phyloP scores from a whole-genome alignment of 2,797 vertebrate genomes.

The Coilia nasus region DNA sequence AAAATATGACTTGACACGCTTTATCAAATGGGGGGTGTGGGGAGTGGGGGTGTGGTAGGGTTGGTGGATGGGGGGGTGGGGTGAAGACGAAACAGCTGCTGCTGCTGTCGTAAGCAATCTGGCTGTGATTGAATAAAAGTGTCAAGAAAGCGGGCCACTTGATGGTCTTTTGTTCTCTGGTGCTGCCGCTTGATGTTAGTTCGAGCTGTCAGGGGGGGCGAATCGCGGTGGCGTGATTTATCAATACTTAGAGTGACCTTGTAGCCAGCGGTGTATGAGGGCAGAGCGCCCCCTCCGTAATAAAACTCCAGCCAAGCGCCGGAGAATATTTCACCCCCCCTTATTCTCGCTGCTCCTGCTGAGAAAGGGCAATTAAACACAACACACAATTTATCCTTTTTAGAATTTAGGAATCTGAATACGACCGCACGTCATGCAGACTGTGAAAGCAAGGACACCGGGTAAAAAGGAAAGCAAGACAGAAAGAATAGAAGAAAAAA shows the following conservation, averaged over 20 bases:
- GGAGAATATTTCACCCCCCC: constrained; percentile 24
- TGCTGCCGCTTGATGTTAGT: constrained; percentile 99
- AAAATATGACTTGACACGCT: constrained; percentile 99
- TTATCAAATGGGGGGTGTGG: constrained; percentile 93
- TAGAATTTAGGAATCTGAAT: constrained; percentile 1
- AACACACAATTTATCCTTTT: constrained; percentile 20
- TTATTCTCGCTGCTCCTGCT: constrained; percentile 4
- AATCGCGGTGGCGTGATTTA: constrained; percentile 99
- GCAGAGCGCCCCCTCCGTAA: constrained; percentile 76
- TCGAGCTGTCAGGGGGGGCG: constrained; percentile 99
- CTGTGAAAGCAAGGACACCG: background rate
- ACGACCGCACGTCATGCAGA: constrained; percentile 36
- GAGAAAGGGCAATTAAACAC: background rate
- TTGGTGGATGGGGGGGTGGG: constrained; percentile 76
- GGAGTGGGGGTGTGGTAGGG: constrained; percentile 63
- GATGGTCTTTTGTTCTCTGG: constrained; percentile 99
- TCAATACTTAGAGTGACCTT: constrained; percentile 99
- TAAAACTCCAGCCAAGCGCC: constrained; percentile 48
- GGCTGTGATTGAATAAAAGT: constrained; percentile 99
- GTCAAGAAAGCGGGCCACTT: constrained; percentile 99
- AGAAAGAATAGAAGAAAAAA: background rate
- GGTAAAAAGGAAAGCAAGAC: background rate
- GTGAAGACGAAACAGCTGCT: constrained; percentile 99
- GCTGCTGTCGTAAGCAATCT: constrained; percentile 99
- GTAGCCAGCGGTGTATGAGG: constrained; percentile 75